phyloP scores from a whole-genome alignment of 2,797 vertebrate genomes.

The Myotis myotis region DNA sequence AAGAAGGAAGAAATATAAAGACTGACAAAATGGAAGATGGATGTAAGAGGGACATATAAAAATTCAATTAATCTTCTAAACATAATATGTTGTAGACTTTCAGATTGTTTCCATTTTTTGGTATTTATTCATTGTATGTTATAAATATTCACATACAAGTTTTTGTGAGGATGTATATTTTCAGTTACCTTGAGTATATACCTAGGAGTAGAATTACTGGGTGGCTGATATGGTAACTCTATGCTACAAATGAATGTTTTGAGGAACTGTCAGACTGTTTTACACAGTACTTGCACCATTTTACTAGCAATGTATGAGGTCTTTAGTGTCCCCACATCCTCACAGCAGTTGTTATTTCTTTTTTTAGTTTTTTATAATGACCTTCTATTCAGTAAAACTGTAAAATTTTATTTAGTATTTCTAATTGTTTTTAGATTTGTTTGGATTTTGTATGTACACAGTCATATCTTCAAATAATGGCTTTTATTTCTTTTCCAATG shows the following conservation, averaged over 20 bases:
- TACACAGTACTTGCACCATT: background rate
- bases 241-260: background rate
- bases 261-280: background rate
- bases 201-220: background rate
- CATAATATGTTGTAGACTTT: background rate
- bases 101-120: background rate
- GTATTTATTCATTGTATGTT: background rate
- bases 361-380: no score
- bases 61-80: no score
- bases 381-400: background rate
- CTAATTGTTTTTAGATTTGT: background rate
- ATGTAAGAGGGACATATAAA: no score
- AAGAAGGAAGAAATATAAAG: no score
- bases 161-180: background rate
- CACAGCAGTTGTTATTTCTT: background rate
- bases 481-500: background rate
- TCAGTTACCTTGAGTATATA: background rate
- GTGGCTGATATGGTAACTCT: background rate
- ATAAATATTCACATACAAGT: background rate
- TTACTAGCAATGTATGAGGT: background rate
- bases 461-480: background rate
- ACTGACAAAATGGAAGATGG: no score
- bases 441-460: background rate
- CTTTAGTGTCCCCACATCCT: background rate
- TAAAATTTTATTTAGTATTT: background rate